Evolutionary conservation across 1,140 invertebrate species (phyloP).

Genomic region (Drosophila biarmipes): DNA sequence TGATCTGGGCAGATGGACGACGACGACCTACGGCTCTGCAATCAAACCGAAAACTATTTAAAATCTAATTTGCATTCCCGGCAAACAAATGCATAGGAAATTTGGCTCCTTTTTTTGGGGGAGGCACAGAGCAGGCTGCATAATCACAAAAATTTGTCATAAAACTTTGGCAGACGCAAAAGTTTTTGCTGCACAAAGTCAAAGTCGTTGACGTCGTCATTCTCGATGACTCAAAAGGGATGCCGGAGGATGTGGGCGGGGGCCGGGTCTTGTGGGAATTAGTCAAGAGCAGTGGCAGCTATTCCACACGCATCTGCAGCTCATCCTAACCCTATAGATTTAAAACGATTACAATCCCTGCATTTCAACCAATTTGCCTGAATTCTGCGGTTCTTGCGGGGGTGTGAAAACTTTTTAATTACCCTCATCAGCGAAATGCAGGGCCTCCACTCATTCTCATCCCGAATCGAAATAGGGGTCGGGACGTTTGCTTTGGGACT

Average conservation of each 20-base stretch:
- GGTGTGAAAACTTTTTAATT: conserved; percentile 74
- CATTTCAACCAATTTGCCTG: conserved; percentile 44
- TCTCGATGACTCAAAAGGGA: conserved; percentile 41
- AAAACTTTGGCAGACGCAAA: conserved; percentile 72
- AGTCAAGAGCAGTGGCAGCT: conserved; percentile 10
- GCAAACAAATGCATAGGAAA: conserved; percentile 57
- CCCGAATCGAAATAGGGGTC: not conserved
- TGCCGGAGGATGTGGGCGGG: conserved; percentile 1
- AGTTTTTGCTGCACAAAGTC: conserved; percentile 61
- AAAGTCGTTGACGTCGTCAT: conserved; percentile 48
- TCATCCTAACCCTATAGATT: conserved; percentile 34
- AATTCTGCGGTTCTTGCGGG: conserved; percentile 42
- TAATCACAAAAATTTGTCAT: conserved; percentile 78
- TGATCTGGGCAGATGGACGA: conserved; percentile 39
- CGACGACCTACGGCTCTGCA: conserved; percentile 12
- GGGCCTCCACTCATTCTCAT: conserved; percentile 36
- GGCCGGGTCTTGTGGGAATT: conserved; percentile 24
- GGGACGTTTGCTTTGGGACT: conserved; percentile 15
- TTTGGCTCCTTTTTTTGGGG: conserved; percentile 19
- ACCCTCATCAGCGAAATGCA: conserved; percentile 75
- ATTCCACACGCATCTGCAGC: conserved; percentile 13
- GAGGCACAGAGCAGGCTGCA: conserved; percentile 16
- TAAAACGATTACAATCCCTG: conserved; percentile 39
- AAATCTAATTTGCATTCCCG: conserved; percentile 77
- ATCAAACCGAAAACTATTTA: conserved; percentile 75